Evolutionary conservation across 2,888 invertebrate species (phyloP).

Genomic region (Epirrhoe alternata): DNA sequence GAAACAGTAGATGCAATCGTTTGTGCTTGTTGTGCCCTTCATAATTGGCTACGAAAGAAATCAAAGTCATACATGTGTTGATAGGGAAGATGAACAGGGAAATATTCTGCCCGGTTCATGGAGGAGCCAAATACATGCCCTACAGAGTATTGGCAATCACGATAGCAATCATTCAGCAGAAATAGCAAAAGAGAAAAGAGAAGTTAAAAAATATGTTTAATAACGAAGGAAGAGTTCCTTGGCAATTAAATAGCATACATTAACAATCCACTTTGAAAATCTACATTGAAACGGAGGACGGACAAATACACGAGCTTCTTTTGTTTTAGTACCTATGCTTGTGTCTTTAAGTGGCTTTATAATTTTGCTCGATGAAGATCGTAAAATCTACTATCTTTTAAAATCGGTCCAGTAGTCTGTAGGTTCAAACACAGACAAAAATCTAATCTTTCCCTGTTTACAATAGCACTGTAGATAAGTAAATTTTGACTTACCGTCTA

Average conservation of each 20-base stretch:
- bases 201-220: neutral
- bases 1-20: slow-evolving; percentile 36
- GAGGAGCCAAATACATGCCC: slow-evolving; percentile 27
- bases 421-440: too few relatives aligned
- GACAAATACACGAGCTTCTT: neutral
- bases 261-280: slow-evolving; percentile 2
- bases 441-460: too few relatives aligned
- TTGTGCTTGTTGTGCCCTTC: slow-evolving; percentile 37
- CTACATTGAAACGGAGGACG: slow-evolving; percentile 3
- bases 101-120: slow-evolving; percentile 26
- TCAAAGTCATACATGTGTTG: slow-evolving; percentile 4
- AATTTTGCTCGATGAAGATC: too few relatives aligned
- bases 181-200: slow-evolving; percentile 18
- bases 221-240: slow-evolving; percentile 3
- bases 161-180: slow-evolving; percentile 40
- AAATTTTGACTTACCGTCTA: too few relatives aligned
- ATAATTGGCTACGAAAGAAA: too few relatives aligned
- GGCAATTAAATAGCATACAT: slow-evolving; percentile 7
- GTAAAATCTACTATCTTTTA: too few relatives aligned
- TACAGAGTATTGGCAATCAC: slow-evolving; percentile 41
- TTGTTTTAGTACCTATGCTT: neutral
- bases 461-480: too few relatives aligned
- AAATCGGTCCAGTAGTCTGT: too few relatives aligned
- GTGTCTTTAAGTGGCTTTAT: slow-evolving; percentile 4
- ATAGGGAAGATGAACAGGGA: slow-evolving; percentile 18